These are phyloP conservation scores for Adelges cooleyi DNA, from an alignment of 1,140 invertebrate genomes.

Conservation along the genomic window DNA sequence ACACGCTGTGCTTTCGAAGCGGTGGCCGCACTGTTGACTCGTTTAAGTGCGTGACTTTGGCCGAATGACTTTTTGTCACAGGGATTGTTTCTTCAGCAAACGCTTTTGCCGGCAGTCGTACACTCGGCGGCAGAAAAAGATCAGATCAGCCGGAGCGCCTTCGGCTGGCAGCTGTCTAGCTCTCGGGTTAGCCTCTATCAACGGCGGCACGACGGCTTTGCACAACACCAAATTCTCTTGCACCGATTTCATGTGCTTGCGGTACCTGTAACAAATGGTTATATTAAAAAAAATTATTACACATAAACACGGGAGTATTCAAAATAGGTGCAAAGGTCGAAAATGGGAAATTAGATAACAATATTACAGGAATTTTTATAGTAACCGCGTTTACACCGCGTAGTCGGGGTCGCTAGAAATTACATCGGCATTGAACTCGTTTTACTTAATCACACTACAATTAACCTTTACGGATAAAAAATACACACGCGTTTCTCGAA, in stretches of 20 bases:
- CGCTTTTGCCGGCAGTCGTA: conserved; percentile 86
- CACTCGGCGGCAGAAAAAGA: conserved; percentile 86
- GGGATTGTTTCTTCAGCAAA: conserved; percentile 49
- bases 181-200: conserved; percentile 43
- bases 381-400: too few relatives aligned
- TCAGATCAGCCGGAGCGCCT: conserved; percentile 68
- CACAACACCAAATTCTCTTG: conserved; percentile 49
- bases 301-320: background rate
- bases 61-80: background rate
- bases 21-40: background rate
- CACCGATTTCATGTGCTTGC: conserved; percentile 47
- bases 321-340: background rate
- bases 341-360: background rate
- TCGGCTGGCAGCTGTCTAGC: conserved; percentile 50
- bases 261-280: conserved; percentile 43
- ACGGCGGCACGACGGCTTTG: conserved; percentile 47
- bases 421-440: too few relatives aligned
- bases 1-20: background rate
- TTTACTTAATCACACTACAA: too few relatives aligned
- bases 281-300: background rate
- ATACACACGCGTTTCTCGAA: too few relatives aligned
- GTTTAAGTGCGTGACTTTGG: background rate
- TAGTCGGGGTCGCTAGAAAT: too few relatives aligned
- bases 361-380: too few relatives aligned
- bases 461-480: too few relatives aligned